phyloP scores from a whole-genome alignment of 37 sponge, comb jelly and placozoan genomes.

The Cliona cf. orientalis region DNA sequence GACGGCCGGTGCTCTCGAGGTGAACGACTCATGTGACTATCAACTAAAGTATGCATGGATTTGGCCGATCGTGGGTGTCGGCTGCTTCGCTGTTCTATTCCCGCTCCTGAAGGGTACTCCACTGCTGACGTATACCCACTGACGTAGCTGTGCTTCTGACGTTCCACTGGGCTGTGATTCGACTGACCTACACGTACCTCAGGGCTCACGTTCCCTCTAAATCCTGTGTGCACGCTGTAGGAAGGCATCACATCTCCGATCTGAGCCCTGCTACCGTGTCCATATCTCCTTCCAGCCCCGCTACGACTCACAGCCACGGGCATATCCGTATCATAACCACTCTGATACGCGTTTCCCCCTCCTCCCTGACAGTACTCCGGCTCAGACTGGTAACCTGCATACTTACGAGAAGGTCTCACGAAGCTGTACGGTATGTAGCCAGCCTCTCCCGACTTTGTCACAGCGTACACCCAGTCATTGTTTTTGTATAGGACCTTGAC shows the following conservation, averaged over 20 bases:
- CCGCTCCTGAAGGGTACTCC: slow-evolving; percentile 26
- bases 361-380: slow-evolving; percentile 44
- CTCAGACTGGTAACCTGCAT: slow-evolving; percentile 76
- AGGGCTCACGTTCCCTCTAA: slow-evolving; percentile 25
- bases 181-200: too few relatives aligned
- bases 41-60: slow-evolving; percentile 45
- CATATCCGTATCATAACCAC: slow-evolving; percentile 82
- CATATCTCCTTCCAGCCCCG: background rate
- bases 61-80: slow-evolving; percentile 28
- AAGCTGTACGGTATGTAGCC: slow-evolving; percentile 79
- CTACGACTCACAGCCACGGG: background rate
- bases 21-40: background rate
- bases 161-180: background rate
- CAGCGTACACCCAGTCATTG: slow-evolving; percentile 83
- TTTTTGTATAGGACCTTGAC: slow-evolving; percentile 80
- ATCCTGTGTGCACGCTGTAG: slow-evolving; percentile 48
- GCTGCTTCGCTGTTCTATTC: background rate
- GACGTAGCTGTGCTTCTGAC: background rate
- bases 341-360: slow-evolving; percentile 34
- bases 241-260: slow-evolving; percentile 28
- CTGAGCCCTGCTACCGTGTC: slow-evolving; percentile 17
- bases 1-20: slow-evolving; percentile 20
- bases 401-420: slow-evolving; percentile 78
- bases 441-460: slow-evolving; percentile 70
- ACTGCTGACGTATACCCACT: slow-evolving; percentile 58